Conservation (phyloP, 2,888 invertebrate species). For the Aspidiotus rigidus region DNA sequence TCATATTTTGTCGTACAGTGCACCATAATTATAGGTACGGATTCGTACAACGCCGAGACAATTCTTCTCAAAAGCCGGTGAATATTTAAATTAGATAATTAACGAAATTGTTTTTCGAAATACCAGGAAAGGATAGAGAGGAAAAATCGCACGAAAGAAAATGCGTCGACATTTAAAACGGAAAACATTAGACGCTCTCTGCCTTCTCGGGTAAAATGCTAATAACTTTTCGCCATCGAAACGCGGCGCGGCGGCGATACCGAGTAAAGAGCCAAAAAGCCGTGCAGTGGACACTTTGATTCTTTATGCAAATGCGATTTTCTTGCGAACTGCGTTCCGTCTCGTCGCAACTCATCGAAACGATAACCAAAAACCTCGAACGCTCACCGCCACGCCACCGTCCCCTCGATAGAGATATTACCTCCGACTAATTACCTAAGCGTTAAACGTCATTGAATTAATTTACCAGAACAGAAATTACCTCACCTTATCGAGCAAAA, state of each 20-base stretch:
- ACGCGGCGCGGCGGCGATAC: neutral
- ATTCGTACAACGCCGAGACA: too few relatives aligned
- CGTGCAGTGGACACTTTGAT: constrained; percentile 30
- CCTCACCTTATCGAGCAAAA: constrained; percentile 26
- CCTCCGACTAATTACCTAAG: constrained; percentile 35
- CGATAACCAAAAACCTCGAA: constrained; percentile 30
- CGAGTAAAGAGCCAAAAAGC: constrained; percentile 17
- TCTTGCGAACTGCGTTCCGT: constrained; percentile 12
- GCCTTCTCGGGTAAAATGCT: constrained; percentile 16
- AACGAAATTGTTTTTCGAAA: too few relatives aligned
- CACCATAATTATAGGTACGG: too few relatives aligned
- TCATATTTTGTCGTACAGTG: too few relatives aligned
- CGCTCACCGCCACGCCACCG: constrained; percentile 2
- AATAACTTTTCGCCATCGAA: constrained; percentile 26
- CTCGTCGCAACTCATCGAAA: neutral
- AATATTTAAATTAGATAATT: too few relatives aligned
- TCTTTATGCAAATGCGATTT: constrained; percentile 33
- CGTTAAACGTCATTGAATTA: constrained; percentile 35
- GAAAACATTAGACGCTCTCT: too few relatives aligned
- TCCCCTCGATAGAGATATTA: constrained; percentile 30
- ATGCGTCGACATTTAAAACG: too few relatives aligned
- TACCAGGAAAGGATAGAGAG: too few relatives aligned
- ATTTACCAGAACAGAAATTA: constrained; percentile 34
- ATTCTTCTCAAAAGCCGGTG: too few relatives aligned
- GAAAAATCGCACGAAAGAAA: neutral